Percentiles rank a stretch among this genome's conserved stretches.
Evolutionary conservation across 2,797 vertebrate genomes (phyloP).

Genomic region (Takifugu rubripes): DNA sequence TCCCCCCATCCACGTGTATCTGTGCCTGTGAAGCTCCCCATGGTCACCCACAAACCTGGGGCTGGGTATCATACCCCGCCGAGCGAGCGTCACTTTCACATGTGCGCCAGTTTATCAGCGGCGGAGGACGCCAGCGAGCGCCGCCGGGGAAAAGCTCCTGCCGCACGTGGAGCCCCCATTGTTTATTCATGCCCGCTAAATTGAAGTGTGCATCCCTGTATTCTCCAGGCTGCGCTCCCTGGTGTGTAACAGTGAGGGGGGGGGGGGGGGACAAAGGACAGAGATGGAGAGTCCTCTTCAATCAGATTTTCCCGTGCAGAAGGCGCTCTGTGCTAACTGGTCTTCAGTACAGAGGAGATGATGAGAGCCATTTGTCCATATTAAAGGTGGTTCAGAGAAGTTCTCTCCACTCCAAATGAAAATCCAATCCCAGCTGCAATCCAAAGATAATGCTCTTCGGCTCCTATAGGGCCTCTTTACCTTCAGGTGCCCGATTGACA

Average conservation of each 20-base stretch:
- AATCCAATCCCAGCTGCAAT: constrained; percentile 50
- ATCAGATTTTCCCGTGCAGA: constrained; percentile 56
- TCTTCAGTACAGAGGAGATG: constrained; percentile 60
- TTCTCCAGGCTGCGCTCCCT: constrained; percentile 58
- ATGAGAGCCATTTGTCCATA: constrained; percentile 73
- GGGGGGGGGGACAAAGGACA: constrained; percentile 1
- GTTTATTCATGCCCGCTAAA: constrained; percentile 80
- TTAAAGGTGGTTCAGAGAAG: constrained; percentile 65
- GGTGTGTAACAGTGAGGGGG: constrained; percentile 36
- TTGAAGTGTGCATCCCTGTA: constrained; percentile 73
- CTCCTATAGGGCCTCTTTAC: constrained; percentile 7
- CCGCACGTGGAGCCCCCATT: constrained; percentile 71
- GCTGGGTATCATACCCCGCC: too few species aligned
- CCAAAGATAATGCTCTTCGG: constrained; percentile 17
- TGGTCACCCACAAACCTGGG: constrained; percentile 31
- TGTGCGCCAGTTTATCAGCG: constrained; percentile 29
- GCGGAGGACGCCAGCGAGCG: constrained; percentile 35
- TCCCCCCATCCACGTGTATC: constrained; percentile 9
- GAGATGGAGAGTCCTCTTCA: constrained; percentile 38
- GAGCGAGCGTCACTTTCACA: constrained; percentile 19
- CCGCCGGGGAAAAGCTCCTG: constrained; percentile 69
- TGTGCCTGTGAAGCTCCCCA: constrained; percentile 23
- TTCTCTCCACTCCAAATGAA: constrained; percentile 57
- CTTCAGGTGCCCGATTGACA: constrained; percentile 34
- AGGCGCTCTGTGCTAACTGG: constrained; percentile 44